Conservation (phyloP, 2,888 invertebrate species). For the Nephrotoma flavescens region DNA sequence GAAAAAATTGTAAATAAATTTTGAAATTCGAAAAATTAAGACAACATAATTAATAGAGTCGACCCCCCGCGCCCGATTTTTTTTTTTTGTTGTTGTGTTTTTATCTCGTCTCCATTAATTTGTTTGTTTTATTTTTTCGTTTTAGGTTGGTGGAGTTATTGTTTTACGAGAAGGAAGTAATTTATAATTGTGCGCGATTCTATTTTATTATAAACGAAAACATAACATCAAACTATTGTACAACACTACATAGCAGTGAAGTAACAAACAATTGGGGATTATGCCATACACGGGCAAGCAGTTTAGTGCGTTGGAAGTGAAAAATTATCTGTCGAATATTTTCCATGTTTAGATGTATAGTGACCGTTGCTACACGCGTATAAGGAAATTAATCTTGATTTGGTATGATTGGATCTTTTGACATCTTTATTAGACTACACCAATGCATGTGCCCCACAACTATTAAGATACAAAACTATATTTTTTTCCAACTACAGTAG, state of each 20-base stretch:
- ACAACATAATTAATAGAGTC: not conserved
- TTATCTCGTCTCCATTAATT: not conserved
- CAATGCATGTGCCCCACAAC: not conserved
- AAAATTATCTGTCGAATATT: not conserved
- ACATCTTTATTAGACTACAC: not conserved
- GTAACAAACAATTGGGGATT: not conserved
- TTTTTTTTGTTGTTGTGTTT: not conserved
- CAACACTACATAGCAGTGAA: not conserved
- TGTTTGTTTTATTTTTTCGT: not conserved
- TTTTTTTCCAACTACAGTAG: too few species aligned
- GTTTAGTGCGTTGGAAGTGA: not conserved
- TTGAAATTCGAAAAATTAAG: not conserved
- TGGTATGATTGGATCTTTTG: not conserved
- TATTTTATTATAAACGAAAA: not conserved
- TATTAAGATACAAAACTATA: not conserved
- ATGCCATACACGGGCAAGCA: not conserved
- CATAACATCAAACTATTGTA: not conserved
- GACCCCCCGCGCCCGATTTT: not conserved
- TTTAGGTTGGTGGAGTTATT: not conserved
- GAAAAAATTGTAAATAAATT: not conserved
- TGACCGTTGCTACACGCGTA: not conserved
- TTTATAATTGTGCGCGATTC: not conserved
- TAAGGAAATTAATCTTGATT: not conserved
- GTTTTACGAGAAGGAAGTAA: not conserved
- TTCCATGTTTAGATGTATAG: not conserved